These are phyloP conservation scores for Serilophus lunatus DNA, from an alignment of 2,113 vertebrate species.

Conservation along the genomic window DNA sequence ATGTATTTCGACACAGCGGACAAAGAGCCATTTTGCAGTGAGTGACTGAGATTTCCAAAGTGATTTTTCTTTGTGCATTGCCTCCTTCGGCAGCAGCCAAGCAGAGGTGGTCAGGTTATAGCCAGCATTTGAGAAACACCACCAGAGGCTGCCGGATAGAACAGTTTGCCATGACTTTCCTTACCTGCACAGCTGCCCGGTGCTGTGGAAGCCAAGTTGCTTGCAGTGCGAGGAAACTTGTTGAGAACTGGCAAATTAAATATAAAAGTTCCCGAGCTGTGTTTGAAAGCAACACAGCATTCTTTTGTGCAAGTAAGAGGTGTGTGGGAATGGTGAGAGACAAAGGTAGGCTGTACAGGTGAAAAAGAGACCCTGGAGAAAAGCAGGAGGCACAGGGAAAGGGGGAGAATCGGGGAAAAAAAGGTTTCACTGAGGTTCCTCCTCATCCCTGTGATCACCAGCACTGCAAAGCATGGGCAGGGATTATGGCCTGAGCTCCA, in stretches of 20 bases:
- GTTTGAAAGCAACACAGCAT: not conserved
- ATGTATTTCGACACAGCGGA: constrained; percentile 86
- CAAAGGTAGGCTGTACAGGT: not conserved
- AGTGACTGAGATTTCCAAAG: constrained; percentile 57
- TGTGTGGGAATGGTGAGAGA: not conserved
- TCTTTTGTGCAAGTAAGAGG: not conserved
- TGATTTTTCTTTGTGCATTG: not conserved
- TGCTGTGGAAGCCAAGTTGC: no score
- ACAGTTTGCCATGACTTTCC: not conserved
- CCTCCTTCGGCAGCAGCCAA: not conserved
- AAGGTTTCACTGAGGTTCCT: not conserved
- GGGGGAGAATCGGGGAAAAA: not conserved
- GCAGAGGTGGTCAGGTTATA: not conserved
- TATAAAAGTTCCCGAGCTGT: not conserved
- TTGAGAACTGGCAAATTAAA: not conserved
- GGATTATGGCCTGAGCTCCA: not conserved
- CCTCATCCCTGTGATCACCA: not conserved
- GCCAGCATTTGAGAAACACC: not conserved
- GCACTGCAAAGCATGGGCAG: not conserved
- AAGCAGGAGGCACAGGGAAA: not conserved
- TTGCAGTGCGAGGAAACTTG: not conserved
- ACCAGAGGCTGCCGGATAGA: not conserved
- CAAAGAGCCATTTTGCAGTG: constrained; percentile 84
- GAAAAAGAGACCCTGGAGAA: not conserved
- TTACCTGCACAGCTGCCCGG: not conserved